A percentile compares a stretch with the other conserved stretches of the same genome.
These are phyloP conservation scores for Gymnocheta viridis DNA, from an alignment of 2,888 invertebrate species.

Conservation along the genomic window DNA sequence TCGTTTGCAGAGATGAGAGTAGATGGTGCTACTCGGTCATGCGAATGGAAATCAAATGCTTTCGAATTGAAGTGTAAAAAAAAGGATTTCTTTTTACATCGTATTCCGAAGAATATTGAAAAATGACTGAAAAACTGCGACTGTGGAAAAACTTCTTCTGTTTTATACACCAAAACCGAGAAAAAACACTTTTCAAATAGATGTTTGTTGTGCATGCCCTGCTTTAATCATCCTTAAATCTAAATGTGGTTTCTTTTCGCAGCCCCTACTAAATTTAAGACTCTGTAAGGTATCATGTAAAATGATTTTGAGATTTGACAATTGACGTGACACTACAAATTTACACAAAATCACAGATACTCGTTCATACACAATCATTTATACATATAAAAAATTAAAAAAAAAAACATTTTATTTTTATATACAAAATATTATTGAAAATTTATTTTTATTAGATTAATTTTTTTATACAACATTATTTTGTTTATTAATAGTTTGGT, in stretches of 20 bases:
- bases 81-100: too few species aligned
- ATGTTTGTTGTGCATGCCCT: background rate
- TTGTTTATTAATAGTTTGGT: constrained; percentile 11
- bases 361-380: constrained; percentile 39
- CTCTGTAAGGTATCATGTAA: background rate
- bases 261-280: background rate
- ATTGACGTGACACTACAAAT: constrained; percentile 40
- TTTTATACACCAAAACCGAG: too few species aligned
- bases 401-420: constrained; percentile 45
- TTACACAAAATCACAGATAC: constrained; percentile 40
- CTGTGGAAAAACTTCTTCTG: too few species aligned
- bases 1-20: background rate
- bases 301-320: background rate
- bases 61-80: too few species aligned
- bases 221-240: background rate
- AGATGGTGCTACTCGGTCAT: too few species aligned
- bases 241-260: background rate
- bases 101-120: background rate
- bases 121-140: too few species aligned
- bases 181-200: too few species aligned
- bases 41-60: too few species aligned
- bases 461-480: constrained; percentile 29
- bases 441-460: constrained; percentile 34
- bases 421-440: constrained; percentile 22
- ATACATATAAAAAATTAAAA: background rate